Evolutionary conservation across 2,113 vertebrate species (phyloP).

Genomic region (Cinclus mexicanus): DNA sequence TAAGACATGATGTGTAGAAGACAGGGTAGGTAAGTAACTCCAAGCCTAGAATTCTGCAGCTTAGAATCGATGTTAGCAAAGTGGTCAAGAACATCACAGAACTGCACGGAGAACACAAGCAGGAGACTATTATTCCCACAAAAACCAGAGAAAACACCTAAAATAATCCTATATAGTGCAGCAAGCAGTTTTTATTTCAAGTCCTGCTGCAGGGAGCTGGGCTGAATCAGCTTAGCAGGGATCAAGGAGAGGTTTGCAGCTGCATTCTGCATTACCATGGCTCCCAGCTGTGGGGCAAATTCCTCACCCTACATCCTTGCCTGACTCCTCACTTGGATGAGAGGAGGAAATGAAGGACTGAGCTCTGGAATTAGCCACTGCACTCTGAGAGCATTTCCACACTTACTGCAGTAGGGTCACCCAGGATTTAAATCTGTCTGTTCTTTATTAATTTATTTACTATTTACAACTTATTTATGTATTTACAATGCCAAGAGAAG

Average conservation of each 20-base stretch:
- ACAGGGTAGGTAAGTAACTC: neutral
- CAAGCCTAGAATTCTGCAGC: neutral
- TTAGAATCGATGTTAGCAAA: neutral
- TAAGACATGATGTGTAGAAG: neutral
- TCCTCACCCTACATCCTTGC: neutral
- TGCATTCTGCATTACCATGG: neutral
- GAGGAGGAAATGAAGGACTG: neutral
- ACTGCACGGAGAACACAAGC: neutral
- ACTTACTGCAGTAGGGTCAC: neutral
- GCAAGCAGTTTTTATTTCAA: neutral
- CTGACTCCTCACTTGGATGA: neutral
- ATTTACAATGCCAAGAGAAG: neutral
- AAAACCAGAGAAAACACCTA: neutral
- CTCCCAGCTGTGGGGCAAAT: neutral
- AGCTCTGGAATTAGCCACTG: neutral
- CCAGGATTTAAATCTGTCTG: neutral
- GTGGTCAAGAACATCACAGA: neutral
- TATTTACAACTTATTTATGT: neutral
- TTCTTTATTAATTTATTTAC: neutral
- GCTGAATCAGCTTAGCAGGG: neutral
- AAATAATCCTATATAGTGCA: neutral
- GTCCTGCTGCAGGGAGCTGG: neutral
- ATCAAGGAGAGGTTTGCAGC: neutral
- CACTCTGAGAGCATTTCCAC: neutral
- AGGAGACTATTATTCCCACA: neutral